phyloP scores from a whole-genome alignment of 1,140 invertebrate genomes.

The Cephus cinctus region DNA sequence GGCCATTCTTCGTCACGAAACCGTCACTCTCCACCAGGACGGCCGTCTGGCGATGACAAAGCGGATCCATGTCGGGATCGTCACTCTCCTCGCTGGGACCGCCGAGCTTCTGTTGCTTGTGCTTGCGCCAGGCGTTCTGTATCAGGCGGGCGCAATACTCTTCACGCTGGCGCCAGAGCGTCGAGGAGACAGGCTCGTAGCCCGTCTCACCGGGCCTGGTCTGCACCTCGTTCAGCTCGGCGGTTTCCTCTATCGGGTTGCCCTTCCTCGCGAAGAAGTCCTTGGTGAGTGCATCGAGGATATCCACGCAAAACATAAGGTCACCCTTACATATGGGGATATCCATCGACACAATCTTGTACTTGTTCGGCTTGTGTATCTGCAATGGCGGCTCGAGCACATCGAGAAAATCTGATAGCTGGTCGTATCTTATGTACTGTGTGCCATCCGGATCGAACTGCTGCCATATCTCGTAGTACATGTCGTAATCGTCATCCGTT shows the following conservation, averaged over 20 bases:
- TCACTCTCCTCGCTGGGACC: conserved; percentile 55
- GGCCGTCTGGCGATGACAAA: conserved; percentile 66
- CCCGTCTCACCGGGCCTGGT: conserved; percentile 77
- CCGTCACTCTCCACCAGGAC: conserved; percentile 82
- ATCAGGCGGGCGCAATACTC: conserved; percentile 94
- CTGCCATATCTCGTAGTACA: conserved; percentile 99
- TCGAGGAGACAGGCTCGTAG: conserved; percentile 91
- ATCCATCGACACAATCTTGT: conserved; percentile 98
- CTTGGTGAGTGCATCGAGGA: conserved; percentile 91
- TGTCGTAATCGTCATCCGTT: conserved; percentile 98
- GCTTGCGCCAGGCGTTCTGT: conserved; percentile 90
- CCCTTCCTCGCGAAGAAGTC: conserved; percentile 96
- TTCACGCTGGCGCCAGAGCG: conserved; percentile 91
- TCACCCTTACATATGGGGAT: conserved; percentile 97
- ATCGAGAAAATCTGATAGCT: conserved; percentile 92
- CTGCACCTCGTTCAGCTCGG: conserved; percentile 76
- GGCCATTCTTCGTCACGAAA: conserved; percentile 78
- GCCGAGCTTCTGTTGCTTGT: conserved; percentile 68
- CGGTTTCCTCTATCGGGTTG: conserved; percentile 87
- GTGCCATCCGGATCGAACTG: conserved; percentile 97
- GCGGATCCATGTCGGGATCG: conserved; percentile 47
- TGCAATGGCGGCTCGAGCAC: conserved; percentile 90
- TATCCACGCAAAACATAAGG: conserved; percentile 96
- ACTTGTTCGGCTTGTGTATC: conserved; percentile 98
- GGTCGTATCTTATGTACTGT: conserved; percentile 92